phyloP scores from a whole-genome alignment of 2,113 vertebrate species.

The Prochilodus magdalenae region DNA sequence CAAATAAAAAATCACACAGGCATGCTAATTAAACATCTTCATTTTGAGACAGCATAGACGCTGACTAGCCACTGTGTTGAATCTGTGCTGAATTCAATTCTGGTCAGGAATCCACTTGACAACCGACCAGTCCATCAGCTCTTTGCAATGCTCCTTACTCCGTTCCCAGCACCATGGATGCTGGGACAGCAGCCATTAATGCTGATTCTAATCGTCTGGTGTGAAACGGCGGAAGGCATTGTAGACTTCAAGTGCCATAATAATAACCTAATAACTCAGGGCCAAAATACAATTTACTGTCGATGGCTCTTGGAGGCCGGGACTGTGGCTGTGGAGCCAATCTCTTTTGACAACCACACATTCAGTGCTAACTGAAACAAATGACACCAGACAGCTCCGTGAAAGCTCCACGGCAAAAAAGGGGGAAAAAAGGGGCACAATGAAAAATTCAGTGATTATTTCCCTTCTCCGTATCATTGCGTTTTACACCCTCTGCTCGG shows the following conservation, averaged over 20 bases:
- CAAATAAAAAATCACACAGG: too few relatives aligned
- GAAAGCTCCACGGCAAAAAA: conserved; percentile 38
- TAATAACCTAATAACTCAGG: conserved; percentile 66
- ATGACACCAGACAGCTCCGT: conserved; percentile 61
- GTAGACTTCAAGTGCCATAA: conserved; percentile 64
- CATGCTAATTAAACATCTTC: too few relatives aligned
- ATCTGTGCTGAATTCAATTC: conserved; percentile 31
- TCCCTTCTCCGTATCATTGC: conserved; percentile 23
- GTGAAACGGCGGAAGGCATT: conserved; percentile 55
- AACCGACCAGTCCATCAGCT: conserved; percentile 62
- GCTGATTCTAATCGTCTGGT: conserved; percentile 70
- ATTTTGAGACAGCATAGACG: too few relatives aligned
- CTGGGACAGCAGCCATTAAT: conserved; percentile 67
- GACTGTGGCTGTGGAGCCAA: conserved; percentile 54
- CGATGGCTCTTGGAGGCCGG: conserved; percentile 34
- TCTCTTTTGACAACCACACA: conserved; percentile 67
- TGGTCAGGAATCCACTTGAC: conserved; percentile 55
- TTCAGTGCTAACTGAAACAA: conserved; percentile 65
- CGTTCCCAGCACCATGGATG: conserved; percentile 55
- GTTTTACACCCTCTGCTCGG: conserved; percentile 26
- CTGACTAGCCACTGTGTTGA: too few relatives aligned
- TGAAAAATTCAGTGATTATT: conserved; percentile 28
- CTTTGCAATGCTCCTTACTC: conserved; percentile 62
- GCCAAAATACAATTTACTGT: conserved; percentile 64
- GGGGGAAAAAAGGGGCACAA: not conserved